Conservation (phyloP, 2,888 invertebrate genomes). For the Spilosoma lubricipeda region DNA sequence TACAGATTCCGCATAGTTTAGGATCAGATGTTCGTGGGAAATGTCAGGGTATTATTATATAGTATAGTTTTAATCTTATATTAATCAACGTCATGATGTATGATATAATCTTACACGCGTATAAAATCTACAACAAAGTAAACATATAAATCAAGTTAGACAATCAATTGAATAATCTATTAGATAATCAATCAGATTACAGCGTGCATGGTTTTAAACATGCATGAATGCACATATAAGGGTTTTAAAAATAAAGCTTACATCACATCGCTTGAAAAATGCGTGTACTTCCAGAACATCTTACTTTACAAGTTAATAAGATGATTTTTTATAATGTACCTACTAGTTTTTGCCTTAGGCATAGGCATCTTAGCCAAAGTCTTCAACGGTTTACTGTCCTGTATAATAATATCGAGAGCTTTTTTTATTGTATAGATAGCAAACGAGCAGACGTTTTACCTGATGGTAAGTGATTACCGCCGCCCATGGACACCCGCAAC, state of each 20-base stretch:
- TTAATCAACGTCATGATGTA: neutral
- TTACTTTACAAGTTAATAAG: neutral
- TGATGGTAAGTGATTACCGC: too few species aligned
- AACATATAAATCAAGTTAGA: neutral
- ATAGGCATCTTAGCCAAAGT: too few species aligned
- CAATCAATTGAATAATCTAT: neutral
- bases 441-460: too few species aligned
- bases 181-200: neutral
- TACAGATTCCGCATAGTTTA: too few species aligned
- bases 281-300: neutral
- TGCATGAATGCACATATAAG: neutral
- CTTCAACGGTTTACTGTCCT: too few species aligned
- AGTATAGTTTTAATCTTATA: neutral
- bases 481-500: too few species aligned
- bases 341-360: neutral
- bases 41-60: too few species aligned
- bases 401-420: too few species aligned
- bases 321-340: neutral
- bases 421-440: too few species aligned
- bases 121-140: neutral
- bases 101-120: neutral
- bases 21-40: too few species aligned
- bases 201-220: neutral
- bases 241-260: neutral
- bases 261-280: neutral